Conservation (phyloP, 2,113 vertebrate genomes). For the Petrocephalus zakoni region DNA sequence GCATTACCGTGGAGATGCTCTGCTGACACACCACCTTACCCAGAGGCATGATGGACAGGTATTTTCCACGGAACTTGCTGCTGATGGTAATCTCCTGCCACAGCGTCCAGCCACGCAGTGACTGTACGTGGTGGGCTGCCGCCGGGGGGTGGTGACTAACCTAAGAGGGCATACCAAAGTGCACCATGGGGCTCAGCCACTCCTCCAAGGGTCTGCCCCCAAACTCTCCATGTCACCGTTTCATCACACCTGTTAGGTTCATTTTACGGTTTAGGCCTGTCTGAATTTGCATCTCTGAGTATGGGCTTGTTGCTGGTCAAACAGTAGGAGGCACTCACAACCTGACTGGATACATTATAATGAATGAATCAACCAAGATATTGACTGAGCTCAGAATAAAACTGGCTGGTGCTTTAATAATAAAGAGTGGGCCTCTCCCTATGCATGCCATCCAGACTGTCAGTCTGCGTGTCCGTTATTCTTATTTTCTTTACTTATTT, state of each 20-base stretch:
- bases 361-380: neutral
- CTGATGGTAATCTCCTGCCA: slow-evolving; percentile 98
- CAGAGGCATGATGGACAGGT: slow-evolving; percentile 97
- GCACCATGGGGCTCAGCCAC: neutral
- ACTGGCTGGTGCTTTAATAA: neutral
- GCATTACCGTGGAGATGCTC: neutral
- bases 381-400: neutral
- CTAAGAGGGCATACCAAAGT: slow-evolving; percentile 51
- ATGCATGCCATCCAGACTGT: neutral
- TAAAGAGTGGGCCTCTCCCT: neutral
- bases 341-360: neutral
- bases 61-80: slow-evolving; percentile 98
- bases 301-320: neutral
- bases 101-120: slow-evolving; percentile 84
- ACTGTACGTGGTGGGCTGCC: slow-evolving; percentile 89
- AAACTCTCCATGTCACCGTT: neutral
- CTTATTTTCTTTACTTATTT: neutral
- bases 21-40: slow-evolving; percentile 62
- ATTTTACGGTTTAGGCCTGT: neutral
- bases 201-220: neutral
- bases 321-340: neutral
- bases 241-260: neutral
- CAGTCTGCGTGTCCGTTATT: neutral
- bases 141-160: slow-evolving; percentile 96
- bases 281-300: neutral